phyloP scores from a whole-genome alignment of 1,140 invertebrate genomes.

The Drosophila aff. region DNA sequence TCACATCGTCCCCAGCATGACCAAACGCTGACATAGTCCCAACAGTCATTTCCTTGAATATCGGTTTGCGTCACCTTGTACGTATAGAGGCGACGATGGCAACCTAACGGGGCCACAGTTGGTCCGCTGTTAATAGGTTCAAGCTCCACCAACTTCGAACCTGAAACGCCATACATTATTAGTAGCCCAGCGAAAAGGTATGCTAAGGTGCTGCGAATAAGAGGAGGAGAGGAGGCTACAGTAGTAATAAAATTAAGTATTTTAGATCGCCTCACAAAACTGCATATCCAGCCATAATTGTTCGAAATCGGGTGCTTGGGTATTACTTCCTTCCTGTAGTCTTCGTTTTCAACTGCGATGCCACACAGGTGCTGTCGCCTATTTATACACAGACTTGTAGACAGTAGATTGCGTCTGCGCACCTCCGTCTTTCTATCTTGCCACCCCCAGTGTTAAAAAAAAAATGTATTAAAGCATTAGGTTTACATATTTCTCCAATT shows the following conservation, averaged over 20 bases:
- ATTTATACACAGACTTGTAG: constrained; percentile 35
- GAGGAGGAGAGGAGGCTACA: background rate
- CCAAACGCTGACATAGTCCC: constrained; percentile 89
- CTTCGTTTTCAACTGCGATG: constrained; percentile 13
- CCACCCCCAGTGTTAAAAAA: constrained; percentile 5
- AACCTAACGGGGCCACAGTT: constrained; percentile 80
- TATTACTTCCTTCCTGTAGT: background rate
- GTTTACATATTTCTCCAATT: constrained; percentile 33
- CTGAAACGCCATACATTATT: constrained; percentile 8
- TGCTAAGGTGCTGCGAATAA: constrained; percentile 14
- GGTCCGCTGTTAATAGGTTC: constrained; percentile 67
- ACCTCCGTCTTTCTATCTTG: background rate
- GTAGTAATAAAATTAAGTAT: background rate
- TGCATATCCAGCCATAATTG: constrained; percentile 7
- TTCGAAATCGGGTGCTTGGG: background rate
- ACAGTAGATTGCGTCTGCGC: constrained; percentile 45
- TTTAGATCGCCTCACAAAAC: background rate
- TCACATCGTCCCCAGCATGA: constrained; percentile 94
- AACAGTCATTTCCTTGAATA: constrained; percentile 69
- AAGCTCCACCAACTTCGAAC: constrained; percentile 61
- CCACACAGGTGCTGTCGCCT: background rate
- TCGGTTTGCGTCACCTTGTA: constrained; percentile 84
- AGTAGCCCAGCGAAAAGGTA: constrained; percentile 18
- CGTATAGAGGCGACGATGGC: constrained; percentile 85
- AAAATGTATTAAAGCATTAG: background rate